Evolutionary conservation across 92 coral and sea anemone species (phyloP).

Genomic region (Phenganax subtilis): DNA sequence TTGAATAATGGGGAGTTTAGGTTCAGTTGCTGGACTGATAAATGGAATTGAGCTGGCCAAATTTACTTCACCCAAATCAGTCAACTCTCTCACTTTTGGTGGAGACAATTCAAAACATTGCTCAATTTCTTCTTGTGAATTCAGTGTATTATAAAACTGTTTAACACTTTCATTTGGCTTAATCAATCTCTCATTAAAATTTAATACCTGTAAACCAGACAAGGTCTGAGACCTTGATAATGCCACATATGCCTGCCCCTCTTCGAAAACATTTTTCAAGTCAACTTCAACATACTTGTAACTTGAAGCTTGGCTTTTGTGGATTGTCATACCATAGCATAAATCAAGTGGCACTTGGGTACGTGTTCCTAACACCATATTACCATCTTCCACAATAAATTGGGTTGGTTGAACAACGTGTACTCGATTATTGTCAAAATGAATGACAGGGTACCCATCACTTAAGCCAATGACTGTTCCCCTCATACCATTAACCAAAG

Average conservation of each 20-base stretch:
- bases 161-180: not conserved
- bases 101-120: not conserved
- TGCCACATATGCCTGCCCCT: slow-evolving; percentile 50
- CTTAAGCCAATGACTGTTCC: slow-evolving; percentile 34
- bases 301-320: slow-evolving; percentile 42
- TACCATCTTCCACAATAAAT: slow-evolving; percentile 22
- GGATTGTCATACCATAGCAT: slow-evolving; percentile 38
- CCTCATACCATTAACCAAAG: slow-evolving; percentile 38
- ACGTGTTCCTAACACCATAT: slow-evolving; percentile 8
- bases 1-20: not conserved
- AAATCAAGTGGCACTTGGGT: slow-evolving; percentile 41
- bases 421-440: slow-evolving; percentile 34
- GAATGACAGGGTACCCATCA: slow-evolving; percentile 29
- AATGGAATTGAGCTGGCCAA: not conserved
- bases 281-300: slow-evolving; percentile 36
- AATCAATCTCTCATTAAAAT: not conserved
- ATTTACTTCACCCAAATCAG: slow-evolving; percentile 16
- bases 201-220: slow-evolving; percentile 6
- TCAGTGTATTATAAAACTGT: not conserved
- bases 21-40: slow-evolving; percentile 25
- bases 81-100: slow-evolving; percentile 11
- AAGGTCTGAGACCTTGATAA: slow-evolving; percentile 27
- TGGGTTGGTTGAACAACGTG: slow-evolving; percentile 2
- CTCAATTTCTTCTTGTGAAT: not conserved
- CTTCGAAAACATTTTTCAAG: slow-evolving; percentile 36